Conservation (phyloP, 2,797 vertebrate species). For the Cossypha niveicapilla region DNA sequence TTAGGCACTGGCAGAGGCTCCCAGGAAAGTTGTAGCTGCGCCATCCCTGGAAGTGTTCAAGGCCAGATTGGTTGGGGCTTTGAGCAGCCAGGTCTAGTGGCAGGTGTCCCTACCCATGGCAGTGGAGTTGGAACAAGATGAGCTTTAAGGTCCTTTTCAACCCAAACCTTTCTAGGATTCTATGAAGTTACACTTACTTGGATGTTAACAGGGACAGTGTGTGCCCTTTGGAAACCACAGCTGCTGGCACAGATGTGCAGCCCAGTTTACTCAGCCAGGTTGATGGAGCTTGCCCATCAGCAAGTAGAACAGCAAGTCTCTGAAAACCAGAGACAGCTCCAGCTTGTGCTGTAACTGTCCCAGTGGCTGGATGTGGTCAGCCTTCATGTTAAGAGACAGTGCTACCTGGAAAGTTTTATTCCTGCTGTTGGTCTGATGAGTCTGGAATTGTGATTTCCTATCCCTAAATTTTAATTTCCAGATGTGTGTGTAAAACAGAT, state of each 20-base stretch:
- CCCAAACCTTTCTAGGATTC: neutral
- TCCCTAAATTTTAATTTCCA: neutral
- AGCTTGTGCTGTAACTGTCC: neutral
- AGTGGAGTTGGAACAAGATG: neutral
- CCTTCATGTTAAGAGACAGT: neutral
- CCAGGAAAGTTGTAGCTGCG: neutral
- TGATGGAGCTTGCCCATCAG: neutral
- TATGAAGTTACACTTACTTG: neutral
- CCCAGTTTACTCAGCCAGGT: neutral
- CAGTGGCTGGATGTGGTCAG: accelerated
- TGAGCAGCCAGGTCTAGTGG: neutral
- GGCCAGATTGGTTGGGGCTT: neutral
- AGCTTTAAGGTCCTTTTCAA: neutral
- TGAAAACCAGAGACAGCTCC: neutral
- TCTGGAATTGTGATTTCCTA: neutral
- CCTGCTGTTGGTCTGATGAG: neutral
- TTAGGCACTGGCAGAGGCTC: neutral
- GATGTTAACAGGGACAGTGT: neutral
- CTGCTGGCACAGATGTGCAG: neutral
- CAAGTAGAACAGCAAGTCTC: neutral
- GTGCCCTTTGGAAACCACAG: neutral
- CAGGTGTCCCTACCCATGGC: neutral
- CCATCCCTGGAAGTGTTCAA: neutral
- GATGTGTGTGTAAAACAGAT: neutral
- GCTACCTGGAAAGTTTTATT: neutral